Evolutionary conservation across 2,797 vertebrate genomes (phyloP), one percentile per base, ranked within the genome.

Genomic region (Sebastes trivittatus): DNA sequence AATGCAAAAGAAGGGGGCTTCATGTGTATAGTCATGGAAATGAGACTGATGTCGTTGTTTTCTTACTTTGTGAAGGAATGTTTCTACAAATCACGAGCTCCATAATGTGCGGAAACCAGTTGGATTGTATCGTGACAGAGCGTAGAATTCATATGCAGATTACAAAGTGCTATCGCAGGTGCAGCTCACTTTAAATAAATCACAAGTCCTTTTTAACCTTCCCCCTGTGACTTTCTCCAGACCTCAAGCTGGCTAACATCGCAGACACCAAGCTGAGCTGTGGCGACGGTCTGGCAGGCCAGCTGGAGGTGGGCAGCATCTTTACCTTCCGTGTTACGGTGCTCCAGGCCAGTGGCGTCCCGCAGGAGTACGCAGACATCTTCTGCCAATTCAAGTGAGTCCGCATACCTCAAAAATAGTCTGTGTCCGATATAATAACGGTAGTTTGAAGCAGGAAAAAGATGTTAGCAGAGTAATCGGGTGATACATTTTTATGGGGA

Each of bases 311-410:
- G 88, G 98, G 98, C 65, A 98, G 96, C 5, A 96, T 98, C 86
- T 99, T 99, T 61, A 99, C 98, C 25, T 99, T 99, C 94, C 97
- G 98, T 1, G 98, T 99, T 73, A 99, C 98, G 0, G 98, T 99
- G 83, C 95, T 99, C 1, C 98, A 99, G 93, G 98, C 98, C 90
- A 96, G 93, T 1, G 97, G 98, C 52, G 93, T 99, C 94, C 97
- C 95, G 2, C 97, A 97, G 0, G 98, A 99, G 84, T 99, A 98
- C 0, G 98, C 98, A 0, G 98, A 99, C 72, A 99, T 99, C 90
- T 99, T 99, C 94, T 99, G 98, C 92, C 98, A 99, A 78, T 99
- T 99, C 96, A 99, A 99, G 98, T 99, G 95, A 97, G 98, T 95
- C 52, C 42, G 42, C 32, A 5, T 10, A 72, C 64, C 68, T 81